Conservation (phyloP, 2,888 invertebrate genomes). For the Reticulitermes lucifugus region DNA sequence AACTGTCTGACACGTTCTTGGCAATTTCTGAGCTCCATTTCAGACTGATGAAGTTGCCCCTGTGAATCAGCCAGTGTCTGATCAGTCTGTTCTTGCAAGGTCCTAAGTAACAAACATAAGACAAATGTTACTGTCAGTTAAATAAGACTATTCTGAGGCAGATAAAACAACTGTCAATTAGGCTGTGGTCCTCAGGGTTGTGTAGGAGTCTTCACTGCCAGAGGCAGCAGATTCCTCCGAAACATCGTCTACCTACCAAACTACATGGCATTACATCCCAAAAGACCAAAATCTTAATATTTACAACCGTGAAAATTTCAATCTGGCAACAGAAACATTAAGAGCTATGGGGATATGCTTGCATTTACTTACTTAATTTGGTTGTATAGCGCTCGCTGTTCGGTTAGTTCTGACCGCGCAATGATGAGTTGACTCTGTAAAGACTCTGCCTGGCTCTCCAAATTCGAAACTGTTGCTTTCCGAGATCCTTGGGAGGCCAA, state of each 20-base stretch:
- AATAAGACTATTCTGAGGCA: too few relatives aligned
- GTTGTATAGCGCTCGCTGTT: conserved; percentile 67
- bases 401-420: conserved; percentile 68
- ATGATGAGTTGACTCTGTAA: conserved; percentile 66
- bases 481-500: conserved; percentile 66
- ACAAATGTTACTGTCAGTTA: too few relatives aligned
- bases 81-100: conserved; percentile 82
- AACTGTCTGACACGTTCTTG: conserved; percentile 70
- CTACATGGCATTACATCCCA: too few relatives aligned
- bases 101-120: conserved; percentile 63
- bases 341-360: too few relatives aligned
- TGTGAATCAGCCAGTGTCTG: conserved; percentile 77
- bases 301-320: too few relatives aligned
- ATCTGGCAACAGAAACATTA: too few relatives aligned
- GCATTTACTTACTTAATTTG: conserved; percentile 68
- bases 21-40: conserved; percentile 72
- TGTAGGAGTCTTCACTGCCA: too few relatives aligned
- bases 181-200: too few relatives aligned
- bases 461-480: conserved; percentile 66
- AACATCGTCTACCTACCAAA: too few relatives aligned
- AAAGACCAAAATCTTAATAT: too few relatives aligned
- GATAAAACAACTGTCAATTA: too few relatives aligned
- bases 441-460: conserved; percentile 70
- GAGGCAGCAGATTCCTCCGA: too few relatives aligned
- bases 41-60: conserved; percentile 72